Evolutionary conservation across 2,797 vertebrate species (phyloP).

Genomic region (Neopelma chrysocephalum): DNA sequence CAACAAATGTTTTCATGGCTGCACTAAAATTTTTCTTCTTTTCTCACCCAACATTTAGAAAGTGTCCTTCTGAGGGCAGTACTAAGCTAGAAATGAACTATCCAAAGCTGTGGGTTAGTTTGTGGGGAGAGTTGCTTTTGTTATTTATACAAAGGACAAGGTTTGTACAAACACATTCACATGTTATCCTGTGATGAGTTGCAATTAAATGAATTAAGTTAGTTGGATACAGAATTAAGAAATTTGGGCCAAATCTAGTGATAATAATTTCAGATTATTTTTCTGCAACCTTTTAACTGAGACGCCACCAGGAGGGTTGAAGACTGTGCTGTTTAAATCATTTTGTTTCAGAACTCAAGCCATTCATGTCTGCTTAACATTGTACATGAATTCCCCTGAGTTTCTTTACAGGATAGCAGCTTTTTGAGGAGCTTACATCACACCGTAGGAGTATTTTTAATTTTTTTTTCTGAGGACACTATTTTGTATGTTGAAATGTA

Average conservation of each 20-base stretch:
- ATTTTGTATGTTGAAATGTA: slow-evolving; percentile 55
- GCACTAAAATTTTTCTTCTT: neutral
- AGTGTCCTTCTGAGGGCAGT: neutral
- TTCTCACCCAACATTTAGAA: neutral
- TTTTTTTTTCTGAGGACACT: neutral
- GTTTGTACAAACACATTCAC: neutral
- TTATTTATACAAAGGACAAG: neutral
- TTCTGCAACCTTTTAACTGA: neutral
- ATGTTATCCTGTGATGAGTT: neutral
- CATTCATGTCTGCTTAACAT: neutral
- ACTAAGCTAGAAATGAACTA: neutral
- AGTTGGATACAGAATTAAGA: neutral
- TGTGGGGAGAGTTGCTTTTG: neutral
- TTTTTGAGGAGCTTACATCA: neutral
- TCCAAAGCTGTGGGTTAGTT: neutral
- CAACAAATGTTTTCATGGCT: neutral
- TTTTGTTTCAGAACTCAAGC: neutral
- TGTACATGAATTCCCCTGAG: neutral
- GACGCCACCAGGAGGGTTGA: neutral
- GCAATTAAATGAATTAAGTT: neutral
- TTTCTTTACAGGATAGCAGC: neutral
- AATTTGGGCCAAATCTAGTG: neutral
- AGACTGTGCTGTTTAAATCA: neutral
- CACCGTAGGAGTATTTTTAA: neutral
- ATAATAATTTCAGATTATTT: neutral